Percentiles rank a stretch among this genome's conserved stretches.
phyloP scores from a whole-genome alignment of 2,888 invertebrate genomes.

The Nomada ferruginata region DNA sequence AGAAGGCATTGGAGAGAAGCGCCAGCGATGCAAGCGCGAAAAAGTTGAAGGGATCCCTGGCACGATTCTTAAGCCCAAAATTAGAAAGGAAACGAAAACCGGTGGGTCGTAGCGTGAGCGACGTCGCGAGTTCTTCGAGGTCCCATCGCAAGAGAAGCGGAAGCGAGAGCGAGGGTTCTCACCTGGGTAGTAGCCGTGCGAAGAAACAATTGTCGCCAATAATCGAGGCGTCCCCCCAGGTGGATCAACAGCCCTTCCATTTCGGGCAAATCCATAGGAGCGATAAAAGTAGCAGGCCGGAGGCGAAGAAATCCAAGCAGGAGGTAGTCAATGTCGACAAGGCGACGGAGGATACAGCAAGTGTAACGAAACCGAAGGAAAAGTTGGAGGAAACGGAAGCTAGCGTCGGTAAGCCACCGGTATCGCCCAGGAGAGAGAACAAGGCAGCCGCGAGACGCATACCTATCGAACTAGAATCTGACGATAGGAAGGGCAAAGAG shows the following conservation, averaged over 20 bases:
- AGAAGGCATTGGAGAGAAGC: slow-evolving; percentile 84
- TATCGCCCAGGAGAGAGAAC: slow-evolving; percentile 50
- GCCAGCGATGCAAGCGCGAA: slow-evolving; percentile 83
- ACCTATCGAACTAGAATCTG: slow-evolving; percentile 52
- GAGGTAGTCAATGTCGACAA: slow-evolving; percentile 57
- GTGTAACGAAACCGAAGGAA: slow-evolving; percentile 12
- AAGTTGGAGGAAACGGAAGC: slow-evolving; percentile 42
- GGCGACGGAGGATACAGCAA: slow-evolving; percentile 39
- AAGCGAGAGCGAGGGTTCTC: slow-evolving; percentile 86
- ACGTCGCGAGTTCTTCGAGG: slow-evolving; percentile 85
- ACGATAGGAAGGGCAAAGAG: slow-evolving; percentile 40
- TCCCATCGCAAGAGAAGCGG: slow-evolving; percentile 87
- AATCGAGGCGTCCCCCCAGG: slow-evolving; percentile 90
- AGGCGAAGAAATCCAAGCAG: slow-evolving; percentile 73
- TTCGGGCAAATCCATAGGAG: slow-evolving; percentile 59
- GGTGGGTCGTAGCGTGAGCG: slow-evolving; percentile 84
- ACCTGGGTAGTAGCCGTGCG: slow-evolving; percentile 86
- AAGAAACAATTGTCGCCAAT: slow-evolving; percentile 92
- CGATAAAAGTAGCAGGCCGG: slow-evolving; percentile 53
- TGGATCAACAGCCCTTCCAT: slow-evolving; percentile 82
- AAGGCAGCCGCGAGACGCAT: slow-evolving; percentile 48
- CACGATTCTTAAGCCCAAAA: slow-evolving; percentile 79
- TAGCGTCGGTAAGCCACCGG: slow-evolving; percentile 19
- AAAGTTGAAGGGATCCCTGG: slow-evolving; percentile 76
- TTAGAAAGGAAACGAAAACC: slow-evolving; percentile 75